These are phyloP conservation scores for Trogon melanurus DNA, from an alignment of 2,113 vertebrate genomes.

Conservation along the genomic window DNA sequence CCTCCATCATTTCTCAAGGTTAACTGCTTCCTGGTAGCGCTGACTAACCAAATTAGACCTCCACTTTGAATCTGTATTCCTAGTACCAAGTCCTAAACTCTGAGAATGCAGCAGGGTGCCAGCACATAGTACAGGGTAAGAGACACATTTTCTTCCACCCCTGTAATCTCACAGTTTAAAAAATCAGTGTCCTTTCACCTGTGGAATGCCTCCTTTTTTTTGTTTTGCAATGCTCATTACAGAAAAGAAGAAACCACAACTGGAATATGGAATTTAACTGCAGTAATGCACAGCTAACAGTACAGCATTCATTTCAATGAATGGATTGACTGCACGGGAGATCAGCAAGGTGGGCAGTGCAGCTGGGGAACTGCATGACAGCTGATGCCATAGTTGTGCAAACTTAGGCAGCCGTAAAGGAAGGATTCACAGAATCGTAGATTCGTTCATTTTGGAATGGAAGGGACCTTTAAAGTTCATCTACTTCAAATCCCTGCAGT, in stretches of 20 bases:
- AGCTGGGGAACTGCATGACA: not conserved
- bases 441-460: too few relatives aligned
- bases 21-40: not conserved
- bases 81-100: not conserved
- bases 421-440: too few relatives aligned
- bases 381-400: not conserved
- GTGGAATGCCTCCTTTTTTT: not conserved
- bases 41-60: not conserved
- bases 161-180: not conserved
- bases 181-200: accelerated
- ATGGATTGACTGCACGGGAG: not conserved
- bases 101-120: not conserved
- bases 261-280: not conserved
- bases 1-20: not conserved
- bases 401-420: not conserved
- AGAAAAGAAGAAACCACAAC: not conserved
- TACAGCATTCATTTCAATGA: not conserved
- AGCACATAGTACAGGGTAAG: not conserved
- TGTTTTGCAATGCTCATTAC: not conserved
- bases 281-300: not conserved
- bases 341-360: not conserved
- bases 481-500: too few relatives aligned
- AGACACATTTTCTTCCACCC: not conserved
- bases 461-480: too few relatives aligned
- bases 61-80: not conserved